These are phyloP conservation scores for Ivindomyrus marchei DNA, from an alignment of 2,113 vertebrate species.

Conservation along the genomic window DNA sequence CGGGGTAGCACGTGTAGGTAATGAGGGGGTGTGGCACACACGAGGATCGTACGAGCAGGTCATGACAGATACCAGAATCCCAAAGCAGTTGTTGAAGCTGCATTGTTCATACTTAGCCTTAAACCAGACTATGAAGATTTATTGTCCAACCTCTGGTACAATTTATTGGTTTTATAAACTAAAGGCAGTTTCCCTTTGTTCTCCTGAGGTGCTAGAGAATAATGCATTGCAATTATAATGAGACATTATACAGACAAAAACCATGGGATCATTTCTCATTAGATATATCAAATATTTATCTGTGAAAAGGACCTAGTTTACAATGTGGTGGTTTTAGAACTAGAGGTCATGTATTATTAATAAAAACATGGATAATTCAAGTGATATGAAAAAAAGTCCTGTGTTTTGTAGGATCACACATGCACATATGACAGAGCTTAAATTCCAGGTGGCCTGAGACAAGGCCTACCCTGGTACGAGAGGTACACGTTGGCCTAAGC, in stretches of 20 bases:
- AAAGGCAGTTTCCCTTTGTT: not conserved
- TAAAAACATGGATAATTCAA: constrained; percentile 34
- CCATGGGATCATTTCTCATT: constrained; percentile 26
- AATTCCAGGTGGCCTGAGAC: too few species aligned
- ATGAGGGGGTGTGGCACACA: too few species aligned
- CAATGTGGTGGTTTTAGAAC: constrained; percentile 17
- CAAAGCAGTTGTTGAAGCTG: not conserved
- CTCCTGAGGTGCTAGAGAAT: not conserved
- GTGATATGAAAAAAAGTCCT: constrained; percentile 19
- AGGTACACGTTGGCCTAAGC: too few species aligned
- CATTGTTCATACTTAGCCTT: not conserved
- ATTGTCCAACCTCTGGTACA: not conserved
- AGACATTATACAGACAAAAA: constrained; percentile 19
- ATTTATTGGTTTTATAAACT: not conserved
- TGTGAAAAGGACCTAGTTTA: constrained; percentile 29
- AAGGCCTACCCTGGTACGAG: too few species aligned
- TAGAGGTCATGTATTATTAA: constrained; percentile 39
- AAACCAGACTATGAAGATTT: not conserved
- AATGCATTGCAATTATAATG: constrained; percentile 27
- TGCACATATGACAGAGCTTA: too few species aligned
- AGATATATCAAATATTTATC: constrained; percentile 34
- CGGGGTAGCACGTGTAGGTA: too few species aligned
- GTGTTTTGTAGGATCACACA: too few species aligned
- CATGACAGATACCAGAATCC: not conserved
- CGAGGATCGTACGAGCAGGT: too few species aligned